These are phyloP conservation scores for Thymallus thymallus DNA, from an alignment of 2,113 vertebrate genomes.

Conservation along the genomic window DNA sequence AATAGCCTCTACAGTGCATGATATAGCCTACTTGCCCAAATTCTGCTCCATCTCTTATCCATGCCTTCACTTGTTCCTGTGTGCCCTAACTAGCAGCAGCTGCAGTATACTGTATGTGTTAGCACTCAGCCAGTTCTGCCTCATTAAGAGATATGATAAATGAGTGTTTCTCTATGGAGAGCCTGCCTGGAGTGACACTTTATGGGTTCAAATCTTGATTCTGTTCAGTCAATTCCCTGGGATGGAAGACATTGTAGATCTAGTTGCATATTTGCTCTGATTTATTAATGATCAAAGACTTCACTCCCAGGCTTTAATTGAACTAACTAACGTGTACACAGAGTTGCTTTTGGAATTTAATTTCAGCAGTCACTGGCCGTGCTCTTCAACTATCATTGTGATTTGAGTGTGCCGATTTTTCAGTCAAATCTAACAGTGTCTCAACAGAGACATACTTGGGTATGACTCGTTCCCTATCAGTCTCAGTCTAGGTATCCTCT, in stretches of 20 bases:
- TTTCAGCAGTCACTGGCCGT: neutral
- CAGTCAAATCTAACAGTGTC: neutral
- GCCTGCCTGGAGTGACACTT: slow-evolving; percentile 48
- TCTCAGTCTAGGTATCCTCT: slow-evolving; percentile 5
- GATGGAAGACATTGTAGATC: slow-evolving; percentile 33
- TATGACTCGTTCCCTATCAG: slow-evolving; percentile 1
- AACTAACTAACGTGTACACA: neutral
- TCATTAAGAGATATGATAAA: slow-evolving; percentile 56
- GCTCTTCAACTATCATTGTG: neutral
- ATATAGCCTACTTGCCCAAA: too few relatives aligned
- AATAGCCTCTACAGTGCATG: too few relatives aligned
- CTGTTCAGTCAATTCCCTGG: slow-evolving; percentile 44
- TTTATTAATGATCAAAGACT: slow-evolving; percentile 54
- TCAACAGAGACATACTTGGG: neutral
- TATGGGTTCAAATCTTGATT: slow-evolving; percentile 65
- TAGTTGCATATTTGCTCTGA: slow-evolving; percentile 43
- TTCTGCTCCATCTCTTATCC: too few relatives aligned
- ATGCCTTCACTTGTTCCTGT: too few relatives aligned
- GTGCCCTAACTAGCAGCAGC: too few relatives aligned
- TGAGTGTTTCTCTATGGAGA: slow-evolving; percentile 32
- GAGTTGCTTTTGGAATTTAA: neutral
- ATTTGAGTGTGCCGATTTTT: neutral
- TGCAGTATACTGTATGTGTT: slow-evolving; percentile 28
- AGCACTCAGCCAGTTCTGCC: slow-evolving; percentile 43
- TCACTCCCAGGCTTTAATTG: slow-evolving; percentile 17